A percentile compares a stretch with the other conserved stretches of the same genome.
These are phyloP conservation scores for Candoia aspera DNA, from an alignment of 2,113 vertebrate species.

Conservation along the genomic window DNA sequence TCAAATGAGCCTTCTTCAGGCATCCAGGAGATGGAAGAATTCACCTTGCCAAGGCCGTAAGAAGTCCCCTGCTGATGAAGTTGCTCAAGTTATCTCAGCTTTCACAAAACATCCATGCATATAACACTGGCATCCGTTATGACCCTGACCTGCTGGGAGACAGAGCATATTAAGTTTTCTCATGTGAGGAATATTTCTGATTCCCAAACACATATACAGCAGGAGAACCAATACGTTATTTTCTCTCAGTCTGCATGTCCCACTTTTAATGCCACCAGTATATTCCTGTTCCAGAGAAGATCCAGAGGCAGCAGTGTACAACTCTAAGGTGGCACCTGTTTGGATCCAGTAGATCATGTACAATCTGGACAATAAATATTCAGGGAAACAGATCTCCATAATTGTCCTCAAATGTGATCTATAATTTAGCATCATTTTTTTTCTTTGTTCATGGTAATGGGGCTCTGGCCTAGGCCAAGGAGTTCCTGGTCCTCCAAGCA, in stretches of 20 bases:
- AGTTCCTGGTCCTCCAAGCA: neutral
- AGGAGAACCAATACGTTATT: neutral
- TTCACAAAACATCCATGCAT: neutral
- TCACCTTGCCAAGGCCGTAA: neutral
- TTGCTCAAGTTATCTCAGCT: neutral
- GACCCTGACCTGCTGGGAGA: neutral
- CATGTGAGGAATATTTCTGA: neutral
- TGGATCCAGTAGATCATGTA: neutral
- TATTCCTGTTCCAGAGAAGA: neutral
- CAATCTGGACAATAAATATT: neutral
- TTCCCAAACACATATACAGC: neutral
- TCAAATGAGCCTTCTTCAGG: neutral
- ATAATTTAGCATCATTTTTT: neutral
- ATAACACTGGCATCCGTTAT: neutral
- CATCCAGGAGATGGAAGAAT: neutral
- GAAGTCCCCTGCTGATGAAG: neutral
- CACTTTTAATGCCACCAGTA: neutral
- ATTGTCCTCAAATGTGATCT: neutral
- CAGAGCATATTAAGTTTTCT: neutral
- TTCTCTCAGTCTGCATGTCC: neutral
- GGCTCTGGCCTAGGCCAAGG: neutral
- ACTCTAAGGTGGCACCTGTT: neutral
- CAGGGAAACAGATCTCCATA: neutral
- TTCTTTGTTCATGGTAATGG: neutral
- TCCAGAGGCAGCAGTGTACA: neutral